Conservation (phyloP, 1,140 invertebrate species). For the Drosophila takahashii region DNA sequence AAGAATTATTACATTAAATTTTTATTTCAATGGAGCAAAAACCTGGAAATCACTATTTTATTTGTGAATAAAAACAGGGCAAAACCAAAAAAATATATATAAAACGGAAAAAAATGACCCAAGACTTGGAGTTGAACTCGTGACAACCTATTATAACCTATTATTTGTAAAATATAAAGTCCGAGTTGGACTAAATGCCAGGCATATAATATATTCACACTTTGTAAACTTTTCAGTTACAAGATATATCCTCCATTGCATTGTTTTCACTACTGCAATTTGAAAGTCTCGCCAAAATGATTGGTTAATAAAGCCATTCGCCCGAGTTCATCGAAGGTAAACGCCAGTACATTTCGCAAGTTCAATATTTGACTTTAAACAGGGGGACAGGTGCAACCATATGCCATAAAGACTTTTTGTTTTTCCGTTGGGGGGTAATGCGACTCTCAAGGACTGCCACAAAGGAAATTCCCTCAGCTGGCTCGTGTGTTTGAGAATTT, state of each 20-base stretch:
- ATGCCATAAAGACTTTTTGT: slow-evolving; percentile 31
- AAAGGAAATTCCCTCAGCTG: slow-evolving; percentile 23
- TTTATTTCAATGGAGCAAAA: no score
- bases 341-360: slow-evolving; percentile 1
- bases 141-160: no score
- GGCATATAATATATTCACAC: background rate
- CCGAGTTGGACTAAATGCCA: background rate
- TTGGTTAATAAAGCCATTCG: slow-evolving; percentile 29
- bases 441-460: slow-evolving; percentile 12
- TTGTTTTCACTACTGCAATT: background rate
- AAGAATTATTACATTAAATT: no score
- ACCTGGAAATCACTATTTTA: no score
- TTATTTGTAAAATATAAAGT: no score
- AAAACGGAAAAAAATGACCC: no score
- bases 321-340: slow-evolving; percentile 14
- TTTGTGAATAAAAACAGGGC: no score
- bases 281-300: background rate
- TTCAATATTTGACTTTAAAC: slow-evolving; percentile 44
- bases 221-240: background rate
- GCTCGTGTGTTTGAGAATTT: slow-evolving; percentile 40
- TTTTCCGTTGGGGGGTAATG: background rate
- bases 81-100: no score
- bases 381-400: slow-evolving; percentile 22
- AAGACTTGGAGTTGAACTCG: no score
- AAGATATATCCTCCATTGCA: no score